These are phyloP conservation scores for Nannoperca obscura DNA, from an alignment of 2,797 vertebrate species.

Conservation along the genomic window DNA sequence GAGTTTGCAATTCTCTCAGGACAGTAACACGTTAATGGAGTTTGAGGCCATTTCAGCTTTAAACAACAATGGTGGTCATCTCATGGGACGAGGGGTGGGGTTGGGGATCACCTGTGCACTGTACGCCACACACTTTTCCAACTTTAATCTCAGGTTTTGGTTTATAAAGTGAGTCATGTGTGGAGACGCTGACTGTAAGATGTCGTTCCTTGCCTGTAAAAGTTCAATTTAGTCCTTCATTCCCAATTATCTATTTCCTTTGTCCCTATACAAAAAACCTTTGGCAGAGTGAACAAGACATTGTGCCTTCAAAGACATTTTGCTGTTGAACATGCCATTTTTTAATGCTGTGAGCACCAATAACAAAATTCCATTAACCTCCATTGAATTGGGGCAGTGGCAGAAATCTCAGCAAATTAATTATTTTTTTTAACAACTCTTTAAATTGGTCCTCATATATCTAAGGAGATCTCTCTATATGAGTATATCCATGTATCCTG, in stretches of 20 bases:
- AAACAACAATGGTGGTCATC: neutral
- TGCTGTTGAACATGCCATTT: neutral
- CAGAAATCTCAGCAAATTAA: neutral
- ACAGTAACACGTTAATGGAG: conserved; percentile 23
- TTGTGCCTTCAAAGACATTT: neutral
- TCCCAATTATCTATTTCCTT: neutral
- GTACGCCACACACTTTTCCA: neutral
- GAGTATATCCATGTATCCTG: neutral
- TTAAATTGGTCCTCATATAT: neutral
- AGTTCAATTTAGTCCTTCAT: neutral
- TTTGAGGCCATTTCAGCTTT: conserved; percentile 30
- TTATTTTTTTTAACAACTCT: neutral
- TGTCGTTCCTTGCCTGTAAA: neutral
- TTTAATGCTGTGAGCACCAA: neutral
- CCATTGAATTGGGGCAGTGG: too few relatives aligned
- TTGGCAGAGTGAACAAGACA: neutral
- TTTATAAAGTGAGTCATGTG: neutral
- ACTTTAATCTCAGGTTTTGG: neutral
- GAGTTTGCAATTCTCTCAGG: conserved; percentile 41
- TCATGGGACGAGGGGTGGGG: too few relatives aligned
- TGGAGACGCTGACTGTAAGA: neutral
- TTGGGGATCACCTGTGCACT: neutral
- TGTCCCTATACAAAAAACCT: neutral
- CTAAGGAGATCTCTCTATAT: neutral
- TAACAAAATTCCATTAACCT: neutral